Base-by-base conservation (phyloP, 2,888 invertebrate genomes). In the Lasioglossum vierecki region DNA sequence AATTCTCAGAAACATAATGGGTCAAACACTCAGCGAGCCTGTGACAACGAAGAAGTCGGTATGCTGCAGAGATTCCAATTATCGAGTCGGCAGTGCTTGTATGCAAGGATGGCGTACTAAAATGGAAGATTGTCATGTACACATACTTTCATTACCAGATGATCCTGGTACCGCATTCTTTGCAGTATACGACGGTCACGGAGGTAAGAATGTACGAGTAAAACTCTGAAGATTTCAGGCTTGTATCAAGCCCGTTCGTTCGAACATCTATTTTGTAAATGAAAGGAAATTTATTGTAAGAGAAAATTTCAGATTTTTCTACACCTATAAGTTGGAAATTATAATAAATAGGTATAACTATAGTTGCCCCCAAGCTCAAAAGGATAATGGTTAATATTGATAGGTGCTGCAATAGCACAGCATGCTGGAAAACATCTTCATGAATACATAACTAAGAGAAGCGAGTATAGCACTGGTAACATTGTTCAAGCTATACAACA, bases 81-180 rank as follows among this genome's bases (percentile, higher is more conserved):
- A 96, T 89, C 95, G 96, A 92, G 99, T 99, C 8, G 99, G 99
- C n/a, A 98, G 99, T 1, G 99, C 99, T 35, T 99, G 98, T 94
- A 99, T 99, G 99, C 99, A 99, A 95, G 99, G 99, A 95, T 99
- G 99, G 99, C 96, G 99, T 87, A 97, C 99, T 82, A 98, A 98
- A 90, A 99, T 99, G 99, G 99, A 99, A 96, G 99, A 99, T 95
- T 98, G 99, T 0, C 99, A 99, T 95, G 99, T 99, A 75, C 99
- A 99, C 93, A 98, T 99, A 90, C 95, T 99, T 26, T 97, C 98
- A 0, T 95, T 99, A 88, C 98, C 98, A 3, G 99, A 99, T 93
- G 99, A 99, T 95, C 98, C 98, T 46, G 97, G 97, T 39, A 97
- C 99, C 53, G 97, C 99, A 5, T 99, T 98, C 95, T 99, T 99